These are phyloP conservation scores for Drosophila gunungcola DNA, from an alignment of 1,140 invertebrate genomes.

Conservation along the genomic window DNA sequence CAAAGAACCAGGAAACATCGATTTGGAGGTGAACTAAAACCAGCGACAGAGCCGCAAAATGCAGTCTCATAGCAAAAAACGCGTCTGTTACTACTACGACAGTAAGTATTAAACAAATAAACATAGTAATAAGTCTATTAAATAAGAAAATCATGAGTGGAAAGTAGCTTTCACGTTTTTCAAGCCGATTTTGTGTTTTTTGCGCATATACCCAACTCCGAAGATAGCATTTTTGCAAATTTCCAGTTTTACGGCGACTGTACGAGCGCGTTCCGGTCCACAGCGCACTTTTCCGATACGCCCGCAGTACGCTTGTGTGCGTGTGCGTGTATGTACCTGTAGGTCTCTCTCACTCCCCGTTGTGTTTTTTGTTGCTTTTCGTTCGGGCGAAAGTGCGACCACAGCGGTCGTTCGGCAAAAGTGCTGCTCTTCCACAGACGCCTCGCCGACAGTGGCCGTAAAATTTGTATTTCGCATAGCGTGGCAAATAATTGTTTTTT, in stretches of 20 bases:
- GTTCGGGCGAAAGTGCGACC: slow-evolving; percentile 47
- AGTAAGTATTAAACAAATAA: slow-evolving; percentile 90
- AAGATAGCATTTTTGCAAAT: slow-evolving; percentile 45
- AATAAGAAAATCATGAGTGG: too few species aligned
- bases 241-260: slow-evolving; percentile 78
- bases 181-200: not conserved
- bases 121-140: not conserved
- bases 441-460: slow-evolving; percentile 48
- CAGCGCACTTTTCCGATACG: slow-evolving; percentile 60
- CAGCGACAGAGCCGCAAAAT: slow-evolving; percentile 76
- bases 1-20: not conserved
- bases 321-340: slow-evolving; percentile 68
- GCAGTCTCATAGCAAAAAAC: slow-evolving; percentile 94
- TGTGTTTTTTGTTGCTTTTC: slow-evolving; percentile 25
- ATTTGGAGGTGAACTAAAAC: not conserved
- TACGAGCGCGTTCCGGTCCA: slow-evolving; percentile 61
- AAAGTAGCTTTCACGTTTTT: not conserved
- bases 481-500: slow-evolving; percentile 42
- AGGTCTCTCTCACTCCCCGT: slow-evolving; percentile 35
- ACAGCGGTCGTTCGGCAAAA: slow-evolving; percentile 40
- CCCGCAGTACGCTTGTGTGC: slow-evolving; percentile 46
- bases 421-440: slow-evolving; percentile 48
- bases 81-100: slow-evolving; percentile 99
- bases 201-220: not conserved
- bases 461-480: slow-evolving; percentile 66